A percentile compares a stretch with the other conserved stretches of the same genome.
These are phyloP conservation scores for Elgonia sp. DNA, from an alignment of 2,888 invertebrate species.

Conservation along the genomic window DNA sequence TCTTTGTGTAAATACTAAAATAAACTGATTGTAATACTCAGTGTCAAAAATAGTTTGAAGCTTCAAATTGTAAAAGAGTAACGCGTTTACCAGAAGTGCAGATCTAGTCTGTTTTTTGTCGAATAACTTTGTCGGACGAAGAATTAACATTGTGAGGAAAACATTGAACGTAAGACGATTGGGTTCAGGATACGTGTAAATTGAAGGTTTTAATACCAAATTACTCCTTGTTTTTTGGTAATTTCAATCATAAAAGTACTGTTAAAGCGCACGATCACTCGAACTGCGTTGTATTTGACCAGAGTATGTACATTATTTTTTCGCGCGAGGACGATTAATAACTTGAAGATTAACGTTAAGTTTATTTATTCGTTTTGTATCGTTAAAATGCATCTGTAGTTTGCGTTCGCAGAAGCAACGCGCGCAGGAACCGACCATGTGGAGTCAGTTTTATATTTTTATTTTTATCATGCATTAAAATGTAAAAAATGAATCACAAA, in stretches of 20 bases:
- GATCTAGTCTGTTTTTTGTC: constrained; percentile 59
- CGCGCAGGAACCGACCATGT: constrained; percentile 60
- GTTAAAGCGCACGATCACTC: constrained; percentile 12
- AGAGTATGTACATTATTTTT: constrained; percentile 65
- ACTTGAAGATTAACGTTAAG: constrained; percentile 55
- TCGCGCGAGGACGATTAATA: constrained; percentile 56
- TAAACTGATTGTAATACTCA: constrained; percentile 58
- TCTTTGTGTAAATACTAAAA: constrained; percentile 60
- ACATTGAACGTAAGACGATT: constrained; percentile 67
- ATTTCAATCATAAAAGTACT: constrained; percentile 15
- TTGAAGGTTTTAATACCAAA: constrained; percentile 39
- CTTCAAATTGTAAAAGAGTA: constrained; percentile 44
- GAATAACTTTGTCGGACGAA: constrained; percentile 9
- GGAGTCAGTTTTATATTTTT: constrained; percentile 56
- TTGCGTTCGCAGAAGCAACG: constrained; percentile 53
- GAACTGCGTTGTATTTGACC: constrained; percentile 55
- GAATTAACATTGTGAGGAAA: constrained; percentile 39
- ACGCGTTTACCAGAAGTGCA: constrained; percentile 24
- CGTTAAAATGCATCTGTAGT: constrained; percentile 74
- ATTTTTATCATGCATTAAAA: constrained; percentile 20
- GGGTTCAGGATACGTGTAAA: constrained; percentile 63
- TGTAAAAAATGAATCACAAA: not conserved
- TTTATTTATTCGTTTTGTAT: constrained; percentile 81
- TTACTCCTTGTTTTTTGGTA: constrained; percentile 37
- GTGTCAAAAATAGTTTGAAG: constrained; percentile 42